Evolutionary conservation across 30 jellyfish, hydroid and myxozoan genomes (phyloP).

Genomic region (Hydractinia symbiolongicarpus): DNA sequence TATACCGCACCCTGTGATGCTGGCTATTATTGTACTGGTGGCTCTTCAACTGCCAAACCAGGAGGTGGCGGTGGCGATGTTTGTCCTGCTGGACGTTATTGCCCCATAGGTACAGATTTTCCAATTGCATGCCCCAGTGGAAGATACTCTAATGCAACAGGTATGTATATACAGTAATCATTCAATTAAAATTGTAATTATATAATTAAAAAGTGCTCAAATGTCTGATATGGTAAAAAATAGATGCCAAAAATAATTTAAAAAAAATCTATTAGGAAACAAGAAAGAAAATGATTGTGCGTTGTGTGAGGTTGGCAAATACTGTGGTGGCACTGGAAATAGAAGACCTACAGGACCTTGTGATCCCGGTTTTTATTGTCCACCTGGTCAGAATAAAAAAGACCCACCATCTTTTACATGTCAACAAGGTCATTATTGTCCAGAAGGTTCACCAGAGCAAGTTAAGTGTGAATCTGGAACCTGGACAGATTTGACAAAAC

Average conservation of each 20-base stretch:
- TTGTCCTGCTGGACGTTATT: slow-evolving; percentile 88
- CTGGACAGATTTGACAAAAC: slow-evolving; percentile 60
- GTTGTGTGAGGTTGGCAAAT: slow-evolving; percentile 62
- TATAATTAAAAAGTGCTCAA: too few species aligned
- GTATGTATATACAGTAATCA: slow-evolving; percentile 30
- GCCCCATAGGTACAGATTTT: slow-evolving; percentile 51
- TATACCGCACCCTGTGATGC: slow-evolving; percentile 52
- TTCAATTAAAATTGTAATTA: not conserved
- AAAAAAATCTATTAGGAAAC: slow-evolving; percentile 45
- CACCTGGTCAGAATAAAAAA: slow-evolving; percentile 65
- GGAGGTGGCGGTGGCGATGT: slow-evolving; percentile 57
- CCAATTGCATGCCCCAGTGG: slow-evolving; percentile 87
- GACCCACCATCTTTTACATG: slow-evolving; percentile 45
- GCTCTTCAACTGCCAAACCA: slow-evolving; percentile 83
- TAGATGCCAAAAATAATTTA: not conserved
- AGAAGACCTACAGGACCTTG: slow-evolving; percentile 77
- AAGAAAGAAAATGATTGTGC: slow-evolving; percentile 49
- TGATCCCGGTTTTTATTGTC: slow-evolving; percentile 85
- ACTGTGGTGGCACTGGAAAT: slow-evolving; percentile 73
- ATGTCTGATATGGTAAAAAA: too few species aligned
- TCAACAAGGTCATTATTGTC: slow-evolving; percentile 70
- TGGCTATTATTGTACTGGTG: slow-evolving; percentile 69
- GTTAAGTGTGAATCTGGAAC: slow-evolving; percentile 73
- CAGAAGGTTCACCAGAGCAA: slow-evolving; percentile 62
- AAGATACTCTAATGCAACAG: slow-evolving; percentile 71